Evolutionary conservation across 2,888 invertebrate genomes (phyloP), one percentile per base, ranked within the genome.

Genomic region (Parelbella ahira): DNA sequence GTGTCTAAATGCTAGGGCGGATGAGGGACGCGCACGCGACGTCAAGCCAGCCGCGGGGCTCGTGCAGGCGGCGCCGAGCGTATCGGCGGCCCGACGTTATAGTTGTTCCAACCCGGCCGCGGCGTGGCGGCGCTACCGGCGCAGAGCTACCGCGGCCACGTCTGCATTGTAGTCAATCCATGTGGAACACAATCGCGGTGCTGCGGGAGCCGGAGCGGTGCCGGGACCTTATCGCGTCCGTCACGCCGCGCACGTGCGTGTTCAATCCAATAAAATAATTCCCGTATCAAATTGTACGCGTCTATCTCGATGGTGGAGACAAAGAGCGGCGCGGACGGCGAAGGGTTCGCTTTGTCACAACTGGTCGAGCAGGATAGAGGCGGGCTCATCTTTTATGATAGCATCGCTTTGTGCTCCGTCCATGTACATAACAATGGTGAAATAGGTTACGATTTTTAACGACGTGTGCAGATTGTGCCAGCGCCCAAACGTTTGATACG

Each of bases 251-350:
- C 87, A 87, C 87, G 87, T 87, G 87, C 82, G 68, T 74, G 70
- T 68, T 73, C 72, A 82, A 80, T 56, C 83, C 82, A 86, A 84
- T 86, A 82, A 80, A 83, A 83, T 86, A 81, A 86, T 86, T 84
- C 84, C 84, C 84, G 86, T 83, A 83, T 86, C 84, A 76, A 87
- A 87, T 87, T 84, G 77, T 80, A 82, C 78, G 73, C 83, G 76
- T 73, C 76, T 86, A 86, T 84, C 86, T 79, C 74, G 87, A 84
- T 84, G 73, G 80, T 69, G 73, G 72, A 83, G 82, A 86, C 84
- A 86, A 84, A 83, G 80, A 60, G 61, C 63, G 49, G 54, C 54
- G 59, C 60, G 54, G 67, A 68, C 68, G 74, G 73, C 72, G 68
- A 68, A 66, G 75, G 79, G 74, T 71, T 67, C 75, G 75, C 79